Percentiles rank a stretch among this genome's conserved stretches.
Evolutionary conservation across 1,140 invertebrate species (phyloP).

Genomic region (Zaprionus nigranus): DNA sequence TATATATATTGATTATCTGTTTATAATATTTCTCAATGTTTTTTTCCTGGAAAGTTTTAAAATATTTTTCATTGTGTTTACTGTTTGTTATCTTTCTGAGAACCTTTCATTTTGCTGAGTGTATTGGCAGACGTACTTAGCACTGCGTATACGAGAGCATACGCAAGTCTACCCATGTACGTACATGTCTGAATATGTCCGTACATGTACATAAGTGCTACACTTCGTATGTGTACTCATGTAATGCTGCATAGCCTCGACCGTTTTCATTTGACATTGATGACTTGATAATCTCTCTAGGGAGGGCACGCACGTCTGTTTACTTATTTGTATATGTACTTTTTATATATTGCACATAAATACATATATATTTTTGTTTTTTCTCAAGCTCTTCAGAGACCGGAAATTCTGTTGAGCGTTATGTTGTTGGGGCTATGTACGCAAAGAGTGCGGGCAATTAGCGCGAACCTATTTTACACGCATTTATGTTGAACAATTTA

Average conservation of each 20-base stretch:
- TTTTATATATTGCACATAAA: constrained; percentile 5
- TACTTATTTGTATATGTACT: constrained; percentile 19
- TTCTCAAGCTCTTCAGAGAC: constrained; percentile 18
- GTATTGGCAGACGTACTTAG: background rate
- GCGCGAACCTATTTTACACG: constrained; percentile 19
- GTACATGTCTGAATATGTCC: background rate
- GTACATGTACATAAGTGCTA: background rate
- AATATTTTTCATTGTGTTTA: background rate
- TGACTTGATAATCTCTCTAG: constrained; percentile 40
- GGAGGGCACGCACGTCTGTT: constrained; percentile 20
- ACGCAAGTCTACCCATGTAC: constrained; percentile 2
- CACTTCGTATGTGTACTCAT: constrained; percentile 12
- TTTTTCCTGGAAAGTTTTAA: background rate
- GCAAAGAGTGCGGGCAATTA: constrained; percentile 9
- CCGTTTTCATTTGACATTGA: constrained; percentile 37
- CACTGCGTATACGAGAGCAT: background rate
- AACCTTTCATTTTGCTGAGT: background rate
- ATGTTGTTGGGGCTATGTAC: constrained; percentile 9
- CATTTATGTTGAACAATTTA: constrained; percentile 37
- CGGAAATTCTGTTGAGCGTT: constrained; percentile 31
- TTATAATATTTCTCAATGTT: background rate
- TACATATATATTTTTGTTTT: constrained; percentile 6
- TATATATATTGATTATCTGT: too few species aligned
- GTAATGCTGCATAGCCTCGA: constrained; percentile 45
- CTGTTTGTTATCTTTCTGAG: background rate